Evolutionary conservation across 2,888 invertebrate genomes (phyloP).

Genomic region (Drosophila rubida): DNA sequence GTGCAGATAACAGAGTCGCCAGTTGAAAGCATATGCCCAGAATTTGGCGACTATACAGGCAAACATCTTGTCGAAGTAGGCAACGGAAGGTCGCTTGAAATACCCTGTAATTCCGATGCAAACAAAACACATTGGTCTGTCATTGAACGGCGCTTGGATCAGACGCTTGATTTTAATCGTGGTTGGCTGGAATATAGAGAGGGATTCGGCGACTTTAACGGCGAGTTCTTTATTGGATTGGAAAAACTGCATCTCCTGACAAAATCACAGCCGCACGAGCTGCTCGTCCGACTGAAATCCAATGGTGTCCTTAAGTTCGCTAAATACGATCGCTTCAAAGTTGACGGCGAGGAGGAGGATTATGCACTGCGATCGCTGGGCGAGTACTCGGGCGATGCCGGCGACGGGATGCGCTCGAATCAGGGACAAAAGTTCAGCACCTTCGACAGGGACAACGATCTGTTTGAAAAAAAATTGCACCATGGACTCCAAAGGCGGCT

Average conservation of each 20-base stretch:
- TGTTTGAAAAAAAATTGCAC: conserved; percentile 8
- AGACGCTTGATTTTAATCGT: conserved; percentile 13
- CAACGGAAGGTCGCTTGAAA: not conserved
- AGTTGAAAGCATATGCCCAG: not conserved
- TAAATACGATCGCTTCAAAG: conserved; percentile 87
- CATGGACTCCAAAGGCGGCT: conserved; percentile 2
- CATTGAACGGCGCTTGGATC: conserved; percentile 24
- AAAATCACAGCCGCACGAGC: conserved; percentile 84
- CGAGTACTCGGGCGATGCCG: conserved; percentile 11
- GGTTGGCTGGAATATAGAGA: conserved; percentile 4
- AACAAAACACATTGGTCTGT: conserved; percentile 13
- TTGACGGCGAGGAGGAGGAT: conserved; percentile 86
- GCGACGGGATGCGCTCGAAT: conserved; percentile 15
- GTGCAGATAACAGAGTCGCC: not conserved
- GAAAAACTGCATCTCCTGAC: conserved; percentile 87
- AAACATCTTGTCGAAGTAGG: not conserved
- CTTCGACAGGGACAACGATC: conserved; percentile 26
- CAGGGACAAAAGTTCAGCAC: conserved; percentile 26
- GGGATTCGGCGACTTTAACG: conserved; percentile 89
- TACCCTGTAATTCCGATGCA: conserved; percentile 16
- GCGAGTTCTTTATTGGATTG: conserved; percentile 89
- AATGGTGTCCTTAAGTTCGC: conserved; percentile 86
- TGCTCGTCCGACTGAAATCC: conserved; percentile 86
- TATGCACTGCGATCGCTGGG: conserved; percentile 25
- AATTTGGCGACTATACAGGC: not conserved